Conservation (phyloP, 2,888 invertebrate genomes). For the Drosophila yooni region DNA sequence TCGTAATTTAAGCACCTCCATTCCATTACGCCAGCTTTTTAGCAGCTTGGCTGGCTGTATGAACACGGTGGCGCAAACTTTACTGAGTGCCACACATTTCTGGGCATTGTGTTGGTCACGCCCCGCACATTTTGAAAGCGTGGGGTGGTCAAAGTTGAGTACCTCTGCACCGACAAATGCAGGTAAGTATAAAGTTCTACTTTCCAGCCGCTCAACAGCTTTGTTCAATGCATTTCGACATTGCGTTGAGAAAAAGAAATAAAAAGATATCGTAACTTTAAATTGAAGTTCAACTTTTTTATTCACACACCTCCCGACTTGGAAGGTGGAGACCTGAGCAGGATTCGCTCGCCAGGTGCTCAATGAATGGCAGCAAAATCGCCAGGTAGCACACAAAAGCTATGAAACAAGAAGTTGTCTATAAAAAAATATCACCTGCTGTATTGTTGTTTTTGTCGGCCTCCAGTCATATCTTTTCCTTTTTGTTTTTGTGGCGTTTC, state of each 20-base stretch:
- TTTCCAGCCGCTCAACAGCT: slow-evolving; percentile 20
- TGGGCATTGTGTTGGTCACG: slow-evolving; percentile 37
- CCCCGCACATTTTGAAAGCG: slow-evolving; percentile 14
- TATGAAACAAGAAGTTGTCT: slow-evolving; percentile 60
- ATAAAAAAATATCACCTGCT: slow-evolving; percentile 76
- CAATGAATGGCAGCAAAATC: slow-evolving; percentile 57
- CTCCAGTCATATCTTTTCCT: slow-evolving; percentile 20
- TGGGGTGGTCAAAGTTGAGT: background rate
- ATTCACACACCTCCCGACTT: slow-evolving; percentile 42
- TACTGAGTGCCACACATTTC: slow-evolving; percentile 49
- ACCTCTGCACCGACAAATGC: slow-evolving; percentile 38
- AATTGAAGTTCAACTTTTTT: slow-evolving; percentile 57
- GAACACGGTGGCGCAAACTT: slow-evolving; percentile 50
- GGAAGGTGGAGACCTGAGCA: background rate
- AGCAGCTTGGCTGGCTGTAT: slow-evolving; percentile 43
- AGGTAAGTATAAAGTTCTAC: slow-evolving; percentile 46
- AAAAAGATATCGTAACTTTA: slow-evolving; percentile 34
- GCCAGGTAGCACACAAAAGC: slow-evolving; percentile 38
- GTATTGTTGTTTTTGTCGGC: slow-evolving; percentile 68
- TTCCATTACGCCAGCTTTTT: slow-evolving; percentile 40
- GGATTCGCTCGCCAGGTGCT: slow-evolving; percentile 40
- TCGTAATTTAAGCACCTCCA: slow-evolving; percentile 39
- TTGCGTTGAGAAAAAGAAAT: slow-evolving; percentile 16
- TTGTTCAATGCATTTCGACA: slow-evolving; percentile 39
- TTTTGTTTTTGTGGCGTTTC: background rate